Conservation (phyloP, 2,113 vertebrate species). For the Chrysemys picta region DNA sequence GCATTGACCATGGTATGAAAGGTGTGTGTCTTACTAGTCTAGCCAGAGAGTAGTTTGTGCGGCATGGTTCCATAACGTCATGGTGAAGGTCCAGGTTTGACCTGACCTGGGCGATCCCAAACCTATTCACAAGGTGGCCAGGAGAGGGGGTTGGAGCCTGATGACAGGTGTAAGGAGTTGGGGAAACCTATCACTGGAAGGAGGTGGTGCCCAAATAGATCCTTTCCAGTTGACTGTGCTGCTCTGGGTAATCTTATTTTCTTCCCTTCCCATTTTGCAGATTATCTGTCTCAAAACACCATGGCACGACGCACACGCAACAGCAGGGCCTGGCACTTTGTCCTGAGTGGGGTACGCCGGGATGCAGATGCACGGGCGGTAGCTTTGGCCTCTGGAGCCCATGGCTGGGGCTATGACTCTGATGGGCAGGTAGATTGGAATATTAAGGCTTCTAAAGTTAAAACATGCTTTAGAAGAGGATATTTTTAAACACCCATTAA, state of each 20-base stretch:
- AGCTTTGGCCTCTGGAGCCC: constrained; percentile 64
- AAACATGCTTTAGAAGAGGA: neutral
- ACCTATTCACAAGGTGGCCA: rapidly evolving
- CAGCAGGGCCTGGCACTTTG: constrained; percentile 92
- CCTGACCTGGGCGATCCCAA: neutral
- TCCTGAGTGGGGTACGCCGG: constrained; percentile 88
- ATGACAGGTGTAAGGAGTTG: neutral
- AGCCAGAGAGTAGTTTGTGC: neutral
- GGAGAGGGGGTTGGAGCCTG: rapidly evolving
- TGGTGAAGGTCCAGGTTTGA: rapidly evolving
- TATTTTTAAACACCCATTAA: rapidly evolving
- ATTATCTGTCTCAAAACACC: constrained; percentile 31
- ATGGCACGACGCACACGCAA: constrained; percentile 93
- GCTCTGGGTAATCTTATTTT: neutral
- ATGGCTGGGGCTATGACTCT: constrained; percentile 85
- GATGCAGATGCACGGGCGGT: constrained; percentile 84
- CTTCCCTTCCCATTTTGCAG: neutral
- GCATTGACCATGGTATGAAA: neutral
- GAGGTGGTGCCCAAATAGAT: neutral
- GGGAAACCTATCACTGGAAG: neutral
- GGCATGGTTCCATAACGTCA: neutral
- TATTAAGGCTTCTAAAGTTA: rapidly evolving
- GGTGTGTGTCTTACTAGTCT: neutral
- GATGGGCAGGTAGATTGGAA: constrained; percentile 85
- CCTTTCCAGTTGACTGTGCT: rapidly evolving